Conservation (phyloP, 2,888 invertebrate species). For the Tachina lurida region DNA sequence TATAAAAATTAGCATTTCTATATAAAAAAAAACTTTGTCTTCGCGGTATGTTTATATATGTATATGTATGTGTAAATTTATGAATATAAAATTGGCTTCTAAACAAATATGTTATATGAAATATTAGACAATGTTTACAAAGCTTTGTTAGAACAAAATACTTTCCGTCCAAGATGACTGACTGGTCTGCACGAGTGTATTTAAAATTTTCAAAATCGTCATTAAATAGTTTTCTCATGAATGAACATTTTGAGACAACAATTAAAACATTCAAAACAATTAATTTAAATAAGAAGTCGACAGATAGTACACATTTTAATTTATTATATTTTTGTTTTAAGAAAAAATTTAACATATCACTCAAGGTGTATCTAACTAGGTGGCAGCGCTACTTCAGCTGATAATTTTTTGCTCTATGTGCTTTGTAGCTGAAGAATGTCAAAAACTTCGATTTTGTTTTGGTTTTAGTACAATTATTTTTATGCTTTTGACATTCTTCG, state of each 20-base stretch:
- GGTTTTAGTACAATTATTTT: no score
- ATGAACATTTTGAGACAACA: background rate
- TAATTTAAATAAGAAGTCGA: background rate
- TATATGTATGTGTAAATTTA: slow-evolving; percentile 44
- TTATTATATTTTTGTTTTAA: background rate
- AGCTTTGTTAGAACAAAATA: slow-evolving; percentile 17
- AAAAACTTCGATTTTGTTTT: no score
- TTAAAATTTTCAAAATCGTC: background rate
- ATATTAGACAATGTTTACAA: slow-evolving; percentile 54
- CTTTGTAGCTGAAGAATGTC: no score
- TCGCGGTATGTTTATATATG: slow-evolving; percentile 46
- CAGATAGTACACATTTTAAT: background rate
- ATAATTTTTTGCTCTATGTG: no score
- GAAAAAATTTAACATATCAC: background rate
- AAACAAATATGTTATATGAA: slow-evolving; percentile 31
- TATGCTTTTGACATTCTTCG: no score
- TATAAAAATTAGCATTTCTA: slow-evolving; percentile 24
- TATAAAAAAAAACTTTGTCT: slow-evolving; percentile 4
- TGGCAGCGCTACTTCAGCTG: no score
- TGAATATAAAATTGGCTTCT: slow-evolving; percentile 55
- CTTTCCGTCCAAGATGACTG: slow-evolving; percentile 47
- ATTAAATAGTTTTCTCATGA: background rate
- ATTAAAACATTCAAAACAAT: background rate
- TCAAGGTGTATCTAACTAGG: no score
- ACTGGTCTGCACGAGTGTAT: slow-evolving; percentile 24